These are phyloP conservation scores for Caligus rogercresseyi DNA, from an alignment of 1,140 invertebrate species.

Conservation along the genomic window DNA sequence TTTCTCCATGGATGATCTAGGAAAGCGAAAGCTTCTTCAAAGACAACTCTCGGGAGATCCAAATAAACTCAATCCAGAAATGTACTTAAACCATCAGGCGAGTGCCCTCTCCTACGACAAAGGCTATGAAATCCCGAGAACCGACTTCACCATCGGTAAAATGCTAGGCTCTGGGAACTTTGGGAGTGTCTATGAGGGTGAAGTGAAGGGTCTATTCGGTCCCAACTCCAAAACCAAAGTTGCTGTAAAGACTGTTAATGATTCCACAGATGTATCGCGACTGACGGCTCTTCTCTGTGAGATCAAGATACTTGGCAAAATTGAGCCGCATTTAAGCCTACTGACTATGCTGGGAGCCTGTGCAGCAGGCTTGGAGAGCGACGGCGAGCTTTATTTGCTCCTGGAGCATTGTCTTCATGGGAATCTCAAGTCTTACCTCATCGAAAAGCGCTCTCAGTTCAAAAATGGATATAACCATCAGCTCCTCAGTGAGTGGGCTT, in stretches of 20 bases:
- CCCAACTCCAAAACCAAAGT: constrained; percentile 41
- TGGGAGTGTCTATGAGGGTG: constrained; percentile 75
- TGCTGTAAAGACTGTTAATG: constrained; percentile 69
- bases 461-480: constrained; percentile 47
- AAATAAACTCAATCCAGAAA: constrained; percentile 64
- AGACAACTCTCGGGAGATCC: constrained; percentile 43
- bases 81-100: constrained; percentile 74
- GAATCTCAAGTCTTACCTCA: constrained; percentile 68
- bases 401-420: constrained; percentile 84
- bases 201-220: constrained; percentile 33
- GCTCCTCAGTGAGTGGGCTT: constrained; percentile 18
- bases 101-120: constrained; percentile 74
- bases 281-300: constrained; percentile 68
- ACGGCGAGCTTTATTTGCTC: constrained; percentile 30
- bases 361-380: constrained; percentile 55
- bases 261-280: constrained; percentile 46
- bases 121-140: constrained; percentile 69
- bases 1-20: neutral
- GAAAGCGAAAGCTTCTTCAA: neutral
- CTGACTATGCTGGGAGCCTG: constrained; percentile 83
- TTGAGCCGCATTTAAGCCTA: constrained; percentile 83
- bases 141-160: constrained; percentile 59
- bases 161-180: constrained; percentile 70
- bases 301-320: constrained; percentile 83
- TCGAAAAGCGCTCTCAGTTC: constrained; percentile 52